Evolutionary conservation across 35 echinoderm and acorn worm genomes (phyloP).

Genomic region (Lytechinus pictus): DNA sequence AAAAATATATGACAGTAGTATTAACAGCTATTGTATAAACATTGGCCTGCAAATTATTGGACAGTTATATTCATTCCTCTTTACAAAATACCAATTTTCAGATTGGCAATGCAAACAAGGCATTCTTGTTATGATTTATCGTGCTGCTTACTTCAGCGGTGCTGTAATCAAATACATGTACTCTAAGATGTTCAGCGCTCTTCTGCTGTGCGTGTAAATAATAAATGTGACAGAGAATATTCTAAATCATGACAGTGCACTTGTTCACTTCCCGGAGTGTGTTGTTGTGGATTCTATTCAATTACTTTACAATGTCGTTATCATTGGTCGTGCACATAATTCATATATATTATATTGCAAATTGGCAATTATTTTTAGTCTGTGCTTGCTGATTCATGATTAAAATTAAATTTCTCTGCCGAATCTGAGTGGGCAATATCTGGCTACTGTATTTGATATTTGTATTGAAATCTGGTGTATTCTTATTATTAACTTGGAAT

Average conservation of each 20-base stretch:
- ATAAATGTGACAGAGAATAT: not conserved
- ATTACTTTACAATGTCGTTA: not conserved
- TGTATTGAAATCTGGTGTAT: too few relatives aligned
- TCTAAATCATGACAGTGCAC: not conserved
- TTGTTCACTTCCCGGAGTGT: not conserved
- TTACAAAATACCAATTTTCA: not conserved
- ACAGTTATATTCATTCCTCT: not conserved
- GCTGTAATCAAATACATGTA: constrained; percentile 11
- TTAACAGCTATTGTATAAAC: not conserved
- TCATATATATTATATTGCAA: not conserved
- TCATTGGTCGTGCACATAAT: not conserved
- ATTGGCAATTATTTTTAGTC: not conserved
- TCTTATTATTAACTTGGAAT: too few relatives aligned
- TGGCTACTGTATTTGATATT: too few relatives aligned
- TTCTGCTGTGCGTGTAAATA: not conserved
- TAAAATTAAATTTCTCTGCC: too few relatives aligned
- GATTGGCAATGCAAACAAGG: not conserved
- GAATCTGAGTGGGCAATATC: too few relatives aligned
- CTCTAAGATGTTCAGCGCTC: not conserved
- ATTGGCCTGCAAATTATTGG: not conserved
- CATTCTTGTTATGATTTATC: constrained; percentile 14
- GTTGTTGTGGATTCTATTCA: not conserved
- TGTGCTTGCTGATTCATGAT: too few relatives aligned
- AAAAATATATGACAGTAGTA: not conserved
- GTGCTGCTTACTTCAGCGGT: not conserved